These are phyloP conservation scores for Heliornis fulica DNA, from an alignment of 2,113 vertebrate species.

Conservation along the genomic window DNA sequence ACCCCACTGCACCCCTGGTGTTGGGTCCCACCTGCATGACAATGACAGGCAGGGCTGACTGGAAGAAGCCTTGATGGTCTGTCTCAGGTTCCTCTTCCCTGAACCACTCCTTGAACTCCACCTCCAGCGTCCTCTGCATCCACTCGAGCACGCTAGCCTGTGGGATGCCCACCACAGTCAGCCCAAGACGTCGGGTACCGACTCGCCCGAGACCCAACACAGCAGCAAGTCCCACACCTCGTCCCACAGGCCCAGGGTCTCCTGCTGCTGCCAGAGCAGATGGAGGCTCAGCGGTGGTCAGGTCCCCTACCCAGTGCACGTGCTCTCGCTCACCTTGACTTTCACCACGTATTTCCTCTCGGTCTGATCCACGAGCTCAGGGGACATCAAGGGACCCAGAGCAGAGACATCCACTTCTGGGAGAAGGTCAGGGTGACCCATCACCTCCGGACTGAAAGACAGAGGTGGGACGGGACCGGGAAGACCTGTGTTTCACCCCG, in stretches of 20 bases:
- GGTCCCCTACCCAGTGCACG: neutral
- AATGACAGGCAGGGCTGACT: conserved; percentile 88
- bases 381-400: conserved; percentile 83
- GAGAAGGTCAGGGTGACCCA: conserved; percentile 84
- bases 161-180: neutral
- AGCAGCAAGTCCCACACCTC: neutral
- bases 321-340: conserved; percentile 77
- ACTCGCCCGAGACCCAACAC: neutral
- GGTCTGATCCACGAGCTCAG: conserved; percentile 84
- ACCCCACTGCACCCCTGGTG: neutral
- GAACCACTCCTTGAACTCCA: conserved; percentile 92
- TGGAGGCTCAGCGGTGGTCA: neutral
- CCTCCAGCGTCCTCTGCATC: conserved; percentile 92
- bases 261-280: neutral
- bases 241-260: neutral
- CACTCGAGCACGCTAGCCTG: conserved; percentile 85
- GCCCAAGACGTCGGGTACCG: neutral
- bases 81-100: conserved; percentile 88
- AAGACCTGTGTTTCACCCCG: neutral
- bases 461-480: neutral
- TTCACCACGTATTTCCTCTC: conserved; percentile 87
- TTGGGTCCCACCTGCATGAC: conserved; percentile 84
- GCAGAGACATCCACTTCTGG: conserved; percentile 80
- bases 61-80: conserved; percentile 91
- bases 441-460: conserved; percentile 85